Evolutionary conservation across 1,140 invertebrate genomes (phyloP).

Genomic region (Papilio dardanus): DNA sequence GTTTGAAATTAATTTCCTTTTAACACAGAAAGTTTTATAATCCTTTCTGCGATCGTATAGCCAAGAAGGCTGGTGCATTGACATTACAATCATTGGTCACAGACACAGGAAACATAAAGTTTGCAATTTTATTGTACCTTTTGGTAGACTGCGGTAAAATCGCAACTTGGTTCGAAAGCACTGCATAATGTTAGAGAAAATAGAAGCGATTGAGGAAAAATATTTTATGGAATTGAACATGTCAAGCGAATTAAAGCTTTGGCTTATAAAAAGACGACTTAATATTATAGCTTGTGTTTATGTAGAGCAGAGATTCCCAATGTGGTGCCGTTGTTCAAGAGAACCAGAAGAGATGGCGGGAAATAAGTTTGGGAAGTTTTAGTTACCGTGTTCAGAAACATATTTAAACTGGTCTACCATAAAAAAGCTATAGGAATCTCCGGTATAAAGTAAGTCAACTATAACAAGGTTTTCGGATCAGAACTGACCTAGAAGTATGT

Average conservation of each 20-base stretch:
- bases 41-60: not conserved
- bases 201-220: conserved; percentile 17
- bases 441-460: not conserved
- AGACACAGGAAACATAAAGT: conserved; percentile 74
- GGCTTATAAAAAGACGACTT: not conserved
- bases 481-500: conserved; percentile 54
- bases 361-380: too few relatives aligned
- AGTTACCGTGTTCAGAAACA: not conserved
- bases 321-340: too few relatives aligned
- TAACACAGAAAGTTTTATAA: not conserved
- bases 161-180: conserved; percentile 45
- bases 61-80: conserved; percentile 54
- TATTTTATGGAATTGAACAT: not conserved
- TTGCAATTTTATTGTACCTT: conserved; percentile 69
- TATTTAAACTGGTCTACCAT: not conserved
- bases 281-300: not conserved
- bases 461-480: conserved; percentile 33
- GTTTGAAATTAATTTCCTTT: not conserved
- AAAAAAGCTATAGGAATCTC: not conserved
- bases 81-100: conserved; percentile 67
- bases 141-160: conserved; percentile 59
- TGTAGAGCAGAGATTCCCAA: too few relatives aligned
- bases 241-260: not conserved
- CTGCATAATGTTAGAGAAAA: conserved; percentile 34
- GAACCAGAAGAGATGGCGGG: too few relatives aligned